Evolutionary conservation across 2,888 invertebrate genomes (phyloP), one percentile per base, ranked within the genome.

Genomic region (Netelia virgata): DNA sequence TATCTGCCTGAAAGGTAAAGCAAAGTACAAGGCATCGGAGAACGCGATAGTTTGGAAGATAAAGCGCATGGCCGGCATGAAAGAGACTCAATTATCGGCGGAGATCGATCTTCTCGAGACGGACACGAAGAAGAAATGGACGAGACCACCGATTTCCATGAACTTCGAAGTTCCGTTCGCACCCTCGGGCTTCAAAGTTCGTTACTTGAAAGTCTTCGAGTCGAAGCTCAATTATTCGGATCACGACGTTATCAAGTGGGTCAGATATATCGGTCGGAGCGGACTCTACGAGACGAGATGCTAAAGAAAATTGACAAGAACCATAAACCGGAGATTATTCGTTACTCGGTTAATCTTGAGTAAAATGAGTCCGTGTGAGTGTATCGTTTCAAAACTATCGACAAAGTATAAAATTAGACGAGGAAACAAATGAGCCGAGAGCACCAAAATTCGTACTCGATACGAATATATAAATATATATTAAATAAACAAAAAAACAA

Each of bases 171-270:
- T 99, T 88, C 99, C 99, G 2, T 99, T 99, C 94, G 99, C 99
- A 10, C 99, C 99, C 5, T 99, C 99, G 73, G 99, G 99, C 0
- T 99, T 99, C 94, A 99, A 99, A 95, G 99, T 99, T 82, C 97
- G 99, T 57, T 99, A 99, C 94, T 95, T 99, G 92, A 99, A 99
- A 94, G 99, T 99, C 86, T 99, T 99, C 92, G 99, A 99, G 94
- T 98, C 99, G 0, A 99, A 99, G 94, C 95, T 99, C 90, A 99
- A 99, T 95, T 99, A 99, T 94, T 99, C 99, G 1, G 99, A 99
- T 94, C 99, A 99, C 92, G 99, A 99, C 94, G 99, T 99, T 88
- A 99, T 99, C 93, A 99, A 99, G 96, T 99, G 99, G 99, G 99
- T 99, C 87, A 96, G 99, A 43, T 99, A 99, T 94, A 99, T 99